Evolutionary conservation across 1,140 invertebrate species (phyloP), one percentile per base, ranked within the genome.

Genomic region (Euborellia annulipes): DNA sequence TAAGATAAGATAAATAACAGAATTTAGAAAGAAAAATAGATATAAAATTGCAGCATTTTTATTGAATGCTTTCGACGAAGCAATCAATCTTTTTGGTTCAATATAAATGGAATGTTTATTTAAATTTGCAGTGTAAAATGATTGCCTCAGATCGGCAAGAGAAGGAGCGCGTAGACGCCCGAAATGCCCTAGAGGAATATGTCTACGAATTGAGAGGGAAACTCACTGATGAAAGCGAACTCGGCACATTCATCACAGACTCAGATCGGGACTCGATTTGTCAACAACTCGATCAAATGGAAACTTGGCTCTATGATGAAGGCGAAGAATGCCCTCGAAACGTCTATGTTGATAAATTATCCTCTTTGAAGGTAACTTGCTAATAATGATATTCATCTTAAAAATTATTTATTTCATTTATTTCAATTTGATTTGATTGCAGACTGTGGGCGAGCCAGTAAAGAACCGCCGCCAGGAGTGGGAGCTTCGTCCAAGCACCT

Each of bases 171-270:
- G 78, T 86, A 14, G 92, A 98, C 64, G 88, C 86, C 1, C 85
- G 92, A 55, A 99, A 99, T 67, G 84, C 89, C 3, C 71, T 99
- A 1, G 95, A 99, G 64, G 95, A 99, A 65, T 98, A 96, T 58
- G 87, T 98, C 14, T 98, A 98, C 61, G 92, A 97, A 52, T 72
- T 95, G 59, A 73, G 95, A 44, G 79, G 82, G 19, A 90, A 92
- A 60, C 56, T 94, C 13, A 71, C 65, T 6, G 70, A 78, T 45
- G 81, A 82, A 16, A 82, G 80, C 45, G 70, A 82, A 19, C 67
- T 91, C 18, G 79, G 80, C 45, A 69, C 75, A 6, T 98, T 78
- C 58, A 72, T 93, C 2, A 67, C 75, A 3, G 82, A 89, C 47
- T 58, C 67, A 4, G 82, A 87, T 47, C 71, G 79, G 50, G 68